These are phyloP conservation scores for Mola mola DNA, from an alignment of 2,113 vertebrate genomes.

Conservation along the genomic window DNA sequence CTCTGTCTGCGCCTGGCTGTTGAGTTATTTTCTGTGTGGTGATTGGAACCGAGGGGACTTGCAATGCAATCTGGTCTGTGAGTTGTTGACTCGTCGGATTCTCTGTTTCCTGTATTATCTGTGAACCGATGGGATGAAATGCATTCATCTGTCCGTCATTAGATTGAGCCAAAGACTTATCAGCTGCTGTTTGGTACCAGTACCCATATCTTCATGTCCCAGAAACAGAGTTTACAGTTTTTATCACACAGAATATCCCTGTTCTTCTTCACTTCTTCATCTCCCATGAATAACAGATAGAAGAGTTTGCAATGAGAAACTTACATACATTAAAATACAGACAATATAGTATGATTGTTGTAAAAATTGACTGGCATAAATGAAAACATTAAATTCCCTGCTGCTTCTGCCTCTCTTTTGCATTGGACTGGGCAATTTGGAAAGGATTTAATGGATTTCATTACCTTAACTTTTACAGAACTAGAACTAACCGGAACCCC, in stretches of 20 bases:
- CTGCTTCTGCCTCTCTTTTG: not conserved
- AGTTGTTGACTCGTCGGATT: constrained; percentile 75
- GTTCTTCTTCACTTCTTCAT: constrained; percentile 53
- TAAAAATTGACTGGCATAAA: not conserved
- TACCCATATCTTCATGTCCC: constrained; percentile 81
- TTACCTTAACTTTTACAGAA: not conserved
- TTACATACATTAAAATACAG: not conserved
- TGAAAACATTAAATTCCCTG: not conserved
- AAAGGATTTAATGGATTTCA: not conserved
- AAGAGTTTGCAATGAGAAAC: not conserved
- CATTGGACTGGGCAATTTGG: not conserved
- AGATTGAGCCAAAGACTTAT: not conserved
- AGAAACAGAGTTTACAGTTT: constrained; percentile 80
- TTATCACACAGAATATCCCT: constrained; percentile 73
- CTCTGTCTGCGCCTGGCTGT: not conserved
- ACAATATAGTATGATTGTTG: not conserved
- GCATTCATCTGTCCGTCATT: not conserved
- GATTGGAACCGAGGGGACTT: not conserved
- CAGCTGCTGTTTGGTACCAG: not conserved
- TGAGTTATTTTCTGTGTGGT: constrained; percentile 2
- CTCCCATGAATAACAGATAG: constrained; percentile 47
- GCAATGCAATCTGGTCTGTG: constrained; percentile 38
- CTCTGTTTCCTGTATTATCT: constrained; percentile 79
- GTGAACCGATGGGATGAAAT: constrained; percentile 9
- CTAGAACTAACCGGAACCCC: too few relatives aligned